These are phyloP conservation scores for Neodontobutis hainanensis DNA, from an alignment of 2,113 vertebrate genomes.

Conservation along the genomic window DNA sequence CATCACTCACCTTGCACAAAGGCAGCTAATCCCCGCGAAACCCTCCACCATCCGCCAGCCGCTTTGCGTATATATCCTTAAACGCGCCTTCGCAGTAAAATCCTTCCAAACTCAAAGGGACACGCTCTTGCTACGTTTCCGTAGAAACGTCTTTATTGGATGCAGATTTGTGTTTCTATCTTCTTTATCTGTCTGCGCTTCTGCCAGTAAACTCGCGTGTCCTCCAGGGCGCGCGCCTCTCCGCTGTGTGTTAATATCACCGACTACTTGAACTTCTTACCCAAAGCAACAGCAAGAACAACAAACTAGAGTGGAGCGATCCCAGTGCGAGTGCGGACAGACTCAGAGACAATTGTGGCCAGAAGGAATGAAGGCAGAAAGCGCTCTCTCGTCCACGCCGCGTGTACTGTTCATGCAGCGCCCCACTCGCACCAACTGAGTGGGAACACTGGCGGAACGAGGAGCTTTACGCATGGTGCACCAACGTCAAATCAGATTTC, in stretches of 20 bases:
- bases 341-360: slow-evolving; percentile 18
- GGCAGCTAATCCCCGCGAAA: slow-evolving; percentile 54
- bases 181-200: slow-evolving; percentile 5
- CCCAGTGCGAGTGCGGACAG: slow-evolving; percentile 33
- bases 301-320: slow-evolving; percentile 30
- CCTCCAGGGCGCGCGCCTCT: slow-evolving; percentile 49
- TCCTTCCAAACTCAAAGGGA: slow-evolving; percentile 39
- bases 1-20: slow-evolving; percentile 71
- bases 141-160: background rate
- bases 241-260: slow-evolving; percentile 46
- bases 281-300: slow-evolving; percentile 26
- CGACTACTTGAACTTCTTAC: slow-evolving; percentile 35
- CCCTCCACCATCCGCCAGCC: slow-evolving; percentile 66
- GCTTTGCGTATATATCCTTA: slow-evolving; percentile 22
- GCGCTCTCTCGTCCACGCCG: slow-evolving; percentile 27
- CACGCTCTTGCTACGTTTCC: slow-evolving; percentile 13
- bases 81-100: slow-evolving; percentile 55
- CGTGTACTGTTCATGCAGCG: slow-evolving; percentile 27
- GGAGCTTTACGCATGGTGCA: slow-evolving; percentile 51
- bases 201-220: slow-evolving; percentile 38
- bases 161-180: background rate
- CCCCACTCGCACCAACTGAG: slow-evolving; percentile 42
- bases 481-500: slow-evolving; percentile 54
- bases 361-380: slow-evolving; percentile 59
- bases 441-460: slow-evolving; percentile 63